phyloP scores from a whole-genome alignment of 2,113 vertebrate species.

The Syngnathus typhle region DNA sequence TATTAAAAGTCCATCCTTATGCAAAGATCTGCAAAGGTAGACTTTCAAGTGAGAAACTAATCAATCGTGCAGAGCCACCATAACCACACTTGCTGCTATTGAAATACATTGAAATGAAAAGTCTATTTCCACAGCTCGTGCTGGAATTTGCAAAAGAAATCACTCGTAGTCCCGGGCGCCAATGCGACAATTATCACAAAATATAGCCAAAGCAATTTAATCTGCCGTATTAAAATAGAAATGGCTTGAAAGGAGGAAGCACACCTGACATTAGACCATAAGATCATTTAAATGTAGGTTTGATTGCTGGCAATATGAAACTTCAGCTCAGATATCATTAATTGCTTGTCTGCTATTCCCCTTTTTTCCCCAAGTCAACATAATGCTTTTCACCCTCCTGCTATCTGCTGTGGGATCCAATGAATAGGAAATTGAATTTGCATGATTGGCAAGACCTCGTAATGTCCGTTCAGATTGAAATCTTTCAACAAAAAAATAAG shows the following conservation, averaged over 20 bases:
- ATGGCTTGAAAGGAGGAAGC: constrained; percentile 33
- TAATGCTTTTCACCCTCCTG: constrained; percentile 31
- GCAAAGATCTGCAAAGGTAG: constrained; percentile 40
- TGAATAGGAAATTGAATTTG: constrained; percentile 55
- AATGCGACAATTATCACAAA: constrained; percentile 60
- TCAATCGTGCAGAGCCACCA: constrained; percentile 51
- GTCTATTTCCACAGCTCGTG: constrained; percentile 50
- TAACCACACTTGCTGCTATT: constrained; percentile 57
- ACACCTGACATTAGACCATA: constrained; percentile 36
- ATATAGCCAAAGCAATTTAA: constrained; percentile 60
- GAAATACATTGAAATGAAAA: constrained; percentile 67
- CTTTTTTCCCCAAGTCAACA: constrained; percentile 58
- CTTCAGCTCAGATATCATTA: constrained; percentile 10
- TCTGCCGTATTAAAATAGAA: constrained; percentile 38
- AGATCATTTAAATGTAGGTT: constrained; percentile 61
- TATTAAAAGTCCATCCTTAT: constrained; percentile 44
- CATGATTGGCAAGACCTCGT: constrained; percentile 7
- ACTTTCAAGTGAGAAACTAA: constrained; percentile 52
- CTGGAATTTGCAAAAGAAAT: constrained; percentile 53
- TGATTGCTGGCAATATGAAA: constrained; percentile 43
- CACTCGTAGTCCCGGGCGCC: constrained; percentile 51
- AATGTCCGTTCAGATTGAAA: constrained; percentile 47
- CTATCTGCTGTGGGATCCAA: constrained; percentile 12
- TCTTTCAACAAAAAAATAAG: constrained; percentile 28
- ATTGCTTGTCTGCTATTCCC: constrained; percentile 10